phyloP scores from a whole-genome alignment of 2,888 invertebrate genomes.

The Oxycera nigricornis region DNA sequence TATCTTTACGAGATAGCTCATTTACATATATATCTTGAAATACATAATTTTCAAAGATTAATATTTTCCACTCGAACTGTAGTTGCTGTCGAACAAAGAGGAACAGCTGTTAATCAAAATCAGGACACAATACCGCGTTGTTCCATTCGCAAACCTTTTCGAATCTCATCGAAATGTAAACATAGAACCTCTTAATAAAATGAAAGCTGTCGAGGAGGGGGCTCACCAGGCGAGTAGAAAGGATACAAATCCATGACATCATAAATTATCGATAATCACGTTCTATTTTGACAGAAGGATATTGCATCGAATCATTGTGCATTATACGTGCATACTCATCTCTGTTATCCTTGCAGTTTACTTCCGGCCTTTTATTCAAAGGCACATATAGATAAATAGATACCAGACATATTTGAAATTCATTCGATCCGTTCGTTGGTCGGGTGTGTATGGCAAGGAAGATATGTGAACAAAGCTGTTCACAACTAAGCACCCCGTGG shows the following conservation, averaged over 20 bases:
- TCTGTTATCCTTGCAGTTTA: conserved; percentile 19
- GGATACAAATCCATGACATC: conserved; percentile 56
- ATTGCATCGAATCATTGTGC: conserved; percentile 28
- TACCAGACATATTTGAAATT: conserved; percentile 21
- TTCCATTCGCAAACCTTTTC: not conserved
- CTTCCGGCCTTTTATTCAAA: conserved; percentile 33
- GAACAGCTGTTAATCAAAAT: conserved; percentile 38
- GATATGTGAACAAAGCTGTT: conserved; percentile 31
- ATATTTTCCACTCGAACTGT: not conserved
- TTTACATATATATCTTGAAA: not conserved
- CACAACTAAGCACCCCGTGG: conserved; percentile 41
- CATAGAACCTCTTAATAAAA: conserved; percentile 37
- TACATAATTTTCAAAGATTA: not conserved
- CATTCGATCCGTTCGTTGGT: conserved; percentile 21
- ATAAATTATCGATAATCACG: conserved; percentile 63
- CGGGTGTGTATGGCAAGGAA: not conserved
- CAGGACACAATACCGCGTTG: not conserved
- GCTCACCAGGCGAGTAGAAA: not conserved
- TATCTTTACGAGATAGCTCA: not conserved
- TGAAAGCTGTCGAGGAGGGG: not conserved
- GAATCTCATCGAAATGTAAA: conserved; percentile 28
- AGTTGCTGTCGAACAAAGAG: not conserved
- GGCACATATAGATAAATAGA: not conserved
- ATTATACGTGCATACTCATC: conserved; percentile 27
- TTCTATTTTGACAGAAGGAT: conserved; percentile 60